A percentile compares a stretch with the other conserved stretches of the same genome.
These are phyloP conservation scores for Adoxophyes honmai DNA, from an alignment of 1,140 invertebrate genomes.

Conservation along the genomic window DNA sequence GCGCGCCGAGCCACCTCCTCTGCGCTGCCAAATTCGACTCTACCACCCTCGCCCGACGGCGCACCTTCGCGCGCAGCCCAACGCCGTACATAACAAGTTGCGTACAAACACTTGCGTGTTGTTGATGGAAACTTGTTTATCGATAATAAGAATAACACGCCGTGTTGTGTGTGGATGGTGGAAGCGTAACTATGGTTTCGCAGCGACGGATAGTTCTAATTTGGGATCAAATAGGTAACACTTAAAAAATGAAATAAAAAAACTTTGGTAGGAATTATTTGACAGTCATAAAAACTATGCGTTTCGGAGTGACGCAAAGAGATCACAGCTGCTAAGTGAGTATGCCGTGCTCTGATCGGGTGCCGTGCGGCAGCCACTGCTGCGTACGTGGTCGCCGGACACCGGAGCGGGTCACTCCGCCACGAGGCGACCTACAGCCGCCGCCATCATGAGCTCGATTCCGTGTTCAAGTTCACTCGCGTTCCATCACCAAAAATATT, in stretches of 20 bases:
- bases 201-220: not conserved
- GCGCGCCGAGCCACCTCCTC: slow-evolving; percentile 61
- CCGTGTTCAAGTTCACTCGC: slow-evolving; percentile 75
- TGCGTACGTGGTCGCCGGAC: slow-evolving; percentile 26
- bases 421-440: slow-evolving; percentile 67
- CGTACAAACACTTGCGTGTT: slow-evolving; percentile 42
- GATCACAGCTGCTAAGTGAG: not conserved
- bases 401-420: slow-evolving; percentile 67
- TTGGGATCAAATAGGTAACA: too few species aligned
- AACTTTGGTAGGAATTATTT: too few species aligned
- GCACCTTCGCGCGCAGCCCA: slow-evolving; percentile 9
- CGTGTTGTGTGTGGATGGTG: slow-evolving; percentile 22
- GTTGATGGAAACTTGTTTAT: slow-evolving; percentile 67
- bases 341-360: too few species aligned
- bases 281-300: too few species aligned
- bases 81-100: slow-evolving; percentile 64
- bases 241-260: too few species aligned
- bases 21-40: slow-evolving; percentile 20
- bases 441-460: slow-evolving; percentile 70
- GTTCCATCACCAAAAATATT: slow-evolving; percentile 77
- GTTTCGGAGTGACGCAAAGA: too few species aligned
- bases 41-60: slow-evolving; percentile 1
- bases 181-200: not conserved
- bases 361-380: too few species aligned
- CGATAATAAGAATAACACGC: slow-evolving; percentile 42